phyloP scores from a whole-genome alignment of 2,888 invertebrate genomes.

The Agonopterix subpropinquella region DNA sequence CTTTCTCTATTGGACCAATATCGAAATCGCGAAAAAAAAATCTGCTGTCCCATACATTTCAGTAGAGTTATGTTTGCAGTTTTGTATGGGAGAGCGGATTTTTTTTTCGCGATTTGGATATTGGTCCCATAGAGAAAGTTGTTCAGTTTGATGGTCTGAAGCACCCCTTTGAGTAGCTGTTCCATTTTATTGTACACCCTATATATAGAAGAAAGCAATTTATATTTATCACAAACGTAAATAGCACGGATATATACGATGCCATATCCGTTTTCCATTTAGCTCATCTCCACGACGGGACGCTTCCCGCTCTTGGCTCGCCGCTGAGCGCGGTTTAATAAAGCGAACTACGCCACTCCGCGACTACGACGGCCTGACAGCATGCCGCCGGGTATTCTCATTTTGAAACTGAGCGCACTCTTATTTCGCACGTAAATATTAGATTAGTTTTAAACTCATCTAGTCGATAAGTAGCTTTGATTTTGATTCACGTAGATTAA shows the following conservation, averaged over 20 bases:
- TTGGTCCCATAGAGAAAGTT: too few species aligned
- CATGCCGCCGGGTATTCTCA: slow-evolving; percentile 12
- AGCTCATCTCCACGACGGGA: slow-evolving; percentile 3
- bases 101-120: too few species aligned
- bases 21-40: too few species aligned
- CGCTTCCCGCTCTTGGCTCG: slow-evolving; percentile 8
- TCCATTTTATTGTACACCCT: too few species aligned
- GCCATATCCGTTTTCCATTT: slow-evolving; percentile 7
- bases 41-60: too few species aligned
- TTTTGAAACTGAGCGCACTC: slow-evolving; percentile 11
- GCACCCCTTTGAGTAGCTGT: too few species aligned
- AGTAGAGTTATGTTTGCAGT: too few species aligned
- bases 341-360: slow-evolving; percentile 22
- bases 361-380: slow-evolving; percentile 7
- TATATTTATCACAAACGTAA: too few species aligned
- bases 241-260: background rate
- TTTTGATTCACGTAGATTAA: background rate
- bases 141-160: too few species aligned
- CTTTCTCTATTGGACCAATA: too few species aligned
- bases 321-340: slow-evolving; percentile 27
- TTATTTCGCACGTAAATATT: background rate
- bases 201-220: too few species aligned
- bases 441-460: slow-evolving; percentile 1
- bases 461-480: background rate
- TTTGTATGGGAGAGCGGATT: too few species aligned